Evolutionary conservation across 2,113 vertebrate species (phyloP), one percentile per base, ranked within the genome.

Genomic region (Baryphthengus martii): DNA sequence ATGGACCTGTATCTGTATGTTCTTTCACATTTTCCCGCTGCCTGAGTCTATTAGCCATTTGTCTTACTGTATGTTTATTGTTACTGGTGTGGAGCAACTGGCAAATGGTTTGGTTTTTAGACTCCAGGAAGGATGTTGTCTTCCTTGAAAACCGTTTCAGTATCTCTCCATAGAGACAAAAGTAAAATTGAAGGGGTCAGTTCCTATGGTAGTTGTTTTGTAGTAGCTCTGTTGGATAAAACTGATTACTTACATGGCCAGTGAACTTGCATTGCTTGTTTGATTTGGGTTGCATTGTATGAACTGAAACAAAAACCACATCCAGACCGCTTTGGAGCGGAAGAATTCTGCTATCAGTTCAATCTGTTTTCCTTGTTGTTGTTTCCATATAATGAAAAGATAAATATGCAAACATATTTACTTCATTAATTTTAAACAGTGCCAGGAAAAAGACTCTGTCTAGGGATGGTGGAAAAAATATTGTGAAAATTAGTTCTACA

Each of bases 371-470:
- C 88, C 88, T 95, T 94, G 92, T 96, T 95, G 94, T 93, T 95
- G 94, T 97, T 96, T 96, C 93, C 70, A 21, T 94, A 90, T 95
- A 90, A 90, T 89, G 92, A 90, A 96, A 96, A 96, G 88, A 93
- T 96, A 97, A 97, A 96, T 96, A 96, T 97, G 90, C 93, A 95
- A 96, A 96, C 93, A 96, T 94, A 88, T 97, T 96, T 96, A 95
- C 96, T 94, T 94, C 93, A 95, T 96, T 96, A 96, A 96, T 96
- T 97, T 96, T 97, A 95, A 97, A 94, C 79, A 94, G 92, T 93
- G 95, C 92, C 95, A 95, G 83, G 85, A 88, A 97, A 96, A 93
- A 92, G 61, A 29, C 45, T 76, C 94, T 96, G 87, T 95, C 95
- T 96, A 89, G 89, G 87, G 89, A 95, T 95, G 91, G 95, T 94